phyloP scores from a whole-genome alignment of 2,797 vertebrate genomes.

The Balearica regulorum region DNA sequence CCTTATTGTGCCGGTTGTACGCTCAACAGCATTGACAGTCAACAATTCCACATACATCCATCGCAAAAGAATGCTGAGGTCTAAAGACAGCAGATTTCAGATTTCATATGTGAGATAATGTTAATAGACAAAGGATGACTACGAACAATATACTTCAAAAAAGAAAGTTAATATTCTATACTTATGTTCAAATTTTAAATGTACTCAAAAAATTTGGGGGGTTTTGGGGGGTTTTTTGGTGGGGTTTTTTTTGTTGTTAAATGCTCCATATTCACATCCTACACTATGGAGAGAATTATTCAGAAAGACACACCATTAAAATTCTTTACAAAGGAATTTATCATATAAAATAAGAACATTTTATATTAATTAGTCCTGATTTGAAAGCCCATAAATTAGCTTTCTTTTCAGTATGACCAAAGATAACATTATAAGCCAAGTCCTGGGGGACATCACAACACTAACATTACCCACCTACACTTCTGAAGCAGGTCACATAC shows the following conservation, averaged over 20 bases:
- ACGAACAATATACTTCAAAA: neutral
- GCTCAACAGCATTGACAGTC: constrained; percentile 20
- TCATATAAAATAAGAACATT: constrained; percentile 32
- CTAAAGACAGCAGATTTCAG: neutral
- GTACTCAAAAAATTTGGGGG: neutral
- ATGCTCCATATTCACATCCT: neutral
- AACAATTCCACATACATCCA: neutral
- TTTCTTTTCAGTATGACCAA: constrained; percentile 2
- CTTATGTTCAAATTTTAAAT: neutral
- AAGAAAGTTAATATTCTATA: neutral
- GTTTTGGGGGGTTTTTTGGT: too few relatives aligned
- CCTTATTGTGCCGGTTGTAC: neutral
- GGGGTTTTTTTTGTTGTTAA: neutral
- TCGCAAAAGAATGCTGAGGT: neutral
- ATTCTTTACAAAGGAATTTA: constrained; percentile 36
- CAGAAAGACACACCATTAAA: constrained; percentile 22
- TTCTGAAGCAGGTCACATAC: neutral
- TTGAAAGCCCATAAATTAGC: constrained; percentile 40
- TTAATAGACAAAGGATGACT: neutral
- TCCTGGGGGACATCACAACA: neutral
- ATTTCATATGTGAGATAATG: accelerated
- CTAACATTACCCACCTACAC: neutral
- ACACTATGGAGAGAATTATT: neutral
- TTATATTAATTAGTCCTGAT: constrained; percentile 35
- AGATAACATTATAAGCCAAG: neutral